Conservation (phyloP, 2,797 vertebrate genomes). For the Sebastes itinus region DNA sequence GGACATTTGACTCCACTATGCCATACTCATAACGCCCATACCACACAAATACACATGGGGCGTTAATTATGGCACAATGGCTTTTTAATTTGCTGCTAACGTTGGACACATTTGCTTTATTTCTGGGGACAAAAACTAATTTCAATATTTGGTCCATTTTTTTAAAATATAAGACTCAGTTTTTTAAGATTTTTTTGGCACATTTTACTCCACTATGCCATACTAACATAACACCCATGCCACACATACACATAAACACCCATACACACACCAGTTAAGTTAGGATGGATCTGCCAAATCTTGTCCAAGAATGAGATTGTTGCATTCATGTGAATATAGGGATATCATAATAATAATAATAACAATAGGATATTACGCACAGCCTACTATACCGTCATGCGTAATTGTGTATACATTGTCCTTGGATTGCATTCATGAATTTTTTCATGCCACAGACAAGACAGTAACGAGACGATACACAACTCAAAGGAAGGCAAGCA, state of each 20-base stretch:
- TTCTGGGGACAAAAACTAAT: neutral
- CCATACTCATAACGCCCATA: slow-evolving; percentile 36
- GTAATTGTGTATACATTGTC: slow-evolving; percentile 72
- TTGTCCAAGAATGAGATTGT: slow-evolving; percentile 14
- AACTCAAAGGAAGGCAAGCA: slow-evolving; percentile 62
- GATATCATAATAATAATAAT: slow-evolving; percentile 31
- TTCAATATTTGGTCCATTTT: neutral
- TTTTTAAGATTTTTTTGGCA: neutral
- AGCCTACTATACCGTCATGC: slow-evolving; percentile 70
- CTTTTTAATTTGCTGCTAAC: neutral
- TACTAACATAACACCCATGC: slow-evolving; percentile 30
- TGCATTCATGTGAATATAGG: slow-evolving; percentile 43
- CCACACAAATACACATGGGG: slow-evolving; percentile 3
- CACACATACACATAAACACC: neutral
- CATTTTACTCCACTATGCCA: no score
- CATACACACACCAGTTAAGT: slow-evolving; percentile 49
- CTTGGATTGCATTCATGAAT: slow-evolving; percentile 71
- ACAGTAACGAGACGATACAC: slow-evolving; percentile 63
- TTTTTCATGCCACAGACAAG: slow-evolving; percentile 69
- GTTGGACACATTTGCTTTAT: neutral
- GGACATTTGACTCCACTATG: neutral
- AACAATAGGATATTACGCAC: slow-evolving; percentile 67
- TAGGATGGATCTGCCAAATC: slow-evolving; percentile 50
- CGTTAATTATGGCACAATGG: slow-evolving; percentile 19
- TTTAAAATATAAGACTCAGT: no score